phyloP scores from a whole-genome alignment of 2,113 vertebrate genomes.

The Lycocorax pyrrhopterus region DNA sequence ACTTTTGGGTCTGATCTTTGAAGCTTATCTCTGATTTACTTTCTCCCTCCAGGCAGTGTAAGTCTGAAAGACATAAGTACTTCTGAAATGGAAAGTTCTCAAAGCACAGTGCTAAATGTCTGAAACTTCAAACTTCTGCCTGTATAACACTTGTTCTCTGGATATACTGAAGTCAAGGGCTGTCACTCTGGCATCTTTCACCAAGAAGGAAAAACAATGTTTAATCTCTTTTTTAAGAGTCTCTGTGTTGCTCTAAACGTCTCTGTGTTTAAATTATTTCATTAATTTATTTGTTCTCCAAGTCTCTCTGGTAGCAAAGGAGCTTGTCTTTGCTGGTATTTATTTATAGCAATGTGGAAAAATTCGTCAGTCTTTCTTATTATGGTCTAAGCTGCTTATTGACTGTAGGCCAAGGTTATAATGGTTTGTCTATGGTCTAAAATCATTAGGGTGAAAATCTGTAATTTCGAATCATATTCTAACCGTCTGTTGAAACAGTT shows the following conservation, averaged over 20 bases:
- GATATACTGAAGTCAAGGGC: conserved; percentile 23
- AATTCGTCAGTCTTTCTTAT: not conserved
- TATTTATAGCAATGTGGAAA: not conserved
- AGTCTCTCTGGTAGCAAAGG: not conserved
- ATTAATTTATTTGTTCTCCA: conserved; percentile 47
- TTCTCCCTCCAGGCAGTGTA: conserved; percentile 58
- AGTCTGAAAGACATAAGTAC: conserved; percentile 62
- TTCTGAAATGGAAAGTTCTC: conserved; percentile 64
- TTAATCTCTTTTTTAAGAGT: conserved; percentile 17
- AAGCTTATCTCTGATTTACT: conserved; percentile 66
- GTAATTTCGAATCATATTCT: not conserved
- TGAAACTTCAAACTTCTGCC: conserved; percentile 56
- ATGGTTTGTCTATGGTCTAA: not conserved
- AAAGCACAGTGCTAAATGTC: conserved; percentile 49
- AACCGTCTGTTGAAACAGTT: not conserved
- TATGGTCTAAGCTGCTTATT: not conserved
- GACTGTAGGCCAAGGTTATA: not conserved
- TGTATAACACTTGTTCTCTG: conserved; percentile 39
- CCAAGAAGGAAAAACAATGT: conserved; percentile 22
- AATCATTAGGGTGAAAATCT: conserved; percentile 17
- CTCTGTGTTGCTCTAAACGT: not conserved
- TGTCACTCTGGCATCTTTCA: conserved; percentile 34
- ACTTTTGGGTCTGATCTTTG: conserved; percentile 66
- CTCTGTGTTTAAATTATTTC: conserved; percentile 41
- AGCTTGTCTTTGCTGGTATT: not conserved